A percentile compares a stretch with the other conserved stretches of the same genome.
Evolutionary conservation across 2,888 invertebrate genomes (phyloP).

Genomic region (Drosophila recens): DNA sequence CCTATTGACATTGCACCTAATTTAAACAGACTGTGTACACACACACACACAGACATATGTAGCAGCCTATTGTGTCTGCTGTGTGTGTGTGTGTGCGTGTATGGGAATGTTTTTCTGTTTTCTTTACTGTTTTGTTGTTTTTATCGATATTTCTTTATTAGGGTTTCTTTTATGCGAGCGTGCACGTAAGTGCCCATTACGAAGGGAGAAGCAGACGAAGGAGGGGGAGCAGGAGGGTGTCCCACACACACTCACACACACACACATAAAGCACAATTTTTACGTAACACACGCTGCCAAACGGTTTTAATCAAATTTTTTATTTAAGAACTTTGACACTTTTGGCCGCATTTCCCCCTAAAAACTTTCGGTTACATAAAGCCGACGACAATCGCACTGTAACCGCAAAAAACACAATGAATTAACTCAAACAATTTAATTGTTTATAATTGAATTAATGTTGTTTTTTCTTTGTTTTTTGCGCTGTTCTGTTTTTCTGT

Average conservation of each 20-base stretch:
- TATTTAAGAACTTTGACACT: constrained; percentile 49
- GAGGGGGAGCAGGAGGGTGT: constrained; percentile 1
- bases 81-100: constrained; percentile 27
- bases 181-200: constrained; percentile 77
- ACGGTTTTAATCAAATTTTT: constrained; percentile 62
- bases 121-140: constrained; percentile 63
- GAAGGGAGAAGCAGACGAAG: constrained; percentile 14
- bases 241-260: constrained; percentile 19
- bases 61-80: constrained; percentile 24
- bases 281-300: constrained; percentile 69
- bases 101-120: constrained; percentile 33
- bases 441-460: constrained; percentile 70
- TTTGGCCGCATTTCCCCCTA: constrained; percentile 16
- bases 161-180: constrained; percentile 80
- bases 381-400: constrained; percentile 15
- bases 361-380: constrained; percentile 60
- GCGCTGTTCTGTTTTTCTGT: constrained; percentile 12
- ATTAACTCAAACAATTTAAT: constrained; percentile 42
- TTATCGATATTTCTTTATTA: constrained; percentile 80
- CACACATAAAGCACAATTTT: constrained; percentile 34
- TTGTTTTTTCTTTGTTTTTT: constrained; percentile 20
- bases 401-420: constrained; percentile 11
- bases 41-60: constrained; percentile 14
- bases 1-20: constrained; percentile 66
- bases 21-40: constrained; percentile 54